phyloP scores from a whole-genome alignment of 2,888 invertebrate species.

The Microdon myrmicae region DNA sequence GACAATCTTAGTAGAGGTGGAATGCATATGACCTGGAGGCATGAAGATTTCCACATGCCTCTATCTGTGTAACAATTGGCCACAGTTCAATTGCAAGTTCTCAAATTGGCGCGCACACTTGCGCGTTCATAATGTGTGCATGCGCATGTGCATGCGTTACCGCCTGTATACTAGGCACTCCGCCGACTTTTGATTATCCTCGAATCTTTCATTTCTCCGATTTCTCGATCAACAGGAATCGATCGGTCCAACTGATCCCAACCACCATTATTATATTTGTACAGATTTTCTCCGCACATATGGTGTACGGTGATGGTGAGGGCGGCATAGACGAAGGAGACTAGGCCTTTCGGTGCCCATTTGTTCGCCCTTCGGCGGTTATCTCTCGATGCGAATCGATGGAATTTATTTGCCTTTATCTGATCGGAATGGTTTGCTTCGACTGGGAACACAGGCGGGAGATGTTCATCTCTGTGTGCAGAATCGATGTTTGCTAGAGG shows the following conservation, averaged over 20 bases:
- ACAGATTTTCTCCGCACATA: slow-evolving; percentile 41
- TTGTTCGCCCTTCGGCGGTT: slow-evolving; percentile 47
- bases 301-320: too few relatives aligned
- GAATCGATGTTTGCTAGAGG: slow-evolving; percentile 19
- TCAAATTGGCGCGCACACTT: slow-evolving; percentile 43
- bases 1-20: slow-evolving; percentile 35
- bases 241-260: neutral
- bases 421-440: slow-evolving; percentile 38
- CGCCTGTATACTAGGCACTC: slow-evolving; percentile 19
- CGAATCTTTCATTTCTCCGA: slow-evolving; percentile 31
- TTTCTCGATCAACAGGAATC: slow-evolving; percentile 19
- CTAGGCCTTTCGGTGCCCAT: slow-evolving; percentile 34
- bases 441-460: neutral
- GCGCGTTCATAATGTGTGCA: slow-evolving; percentile 8
- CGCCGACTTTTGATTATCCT: slow-evolving; percentile 43
- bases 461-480: slow-evolving; percentile 19
- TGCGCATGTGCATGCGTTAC: slow-evolving; percentile 24
- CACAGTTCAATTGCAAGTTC: slow-evolving; percentile 44
- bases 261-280: slow-evolving; percentile 27
- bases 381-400: slow-evolving; percentile 45
- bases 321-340: too few relatives aligned
- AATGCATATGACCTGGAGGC: slow-evolving; percentile 40
- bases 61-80: slow-evolving; percentile 37
- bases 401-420: slow-evolving; percentile 48
- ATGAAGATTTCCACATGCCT: slow-evolving; percentile 40